Base-by-base conservation (phyloP, 2,797 vertebrate species). In the Melopsittacus undulatus region DNA sequence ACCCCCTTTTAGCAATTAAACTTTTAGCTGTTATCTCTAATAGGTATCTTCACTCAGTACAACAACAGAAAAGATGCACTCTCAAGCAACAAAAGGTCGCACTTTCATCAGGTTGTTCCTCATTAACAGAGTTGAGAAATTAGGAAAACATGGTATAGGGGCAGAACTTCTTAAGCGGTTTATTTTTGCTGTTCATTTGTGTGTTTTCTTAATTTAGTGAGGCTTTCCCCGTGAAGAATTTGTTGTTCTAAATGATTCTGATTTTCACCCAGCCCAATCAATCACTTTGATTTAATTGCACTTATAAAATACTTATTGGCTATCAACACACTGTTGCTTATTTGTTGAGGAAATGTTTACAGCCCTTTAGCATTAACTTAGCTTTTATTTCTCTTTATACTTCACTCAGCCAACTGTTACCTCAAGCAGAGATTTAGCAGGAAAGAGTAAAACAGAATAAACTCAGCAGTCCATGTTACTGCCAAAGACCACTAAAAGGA, bases 211-310 rank as follows among this genome's bases (percentile, higher is more conserved):
- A 95, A 84, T 80, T 94, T 84, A 95, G 86, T 49, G 81, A 89
- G 34, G 48, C 56, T 46, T 92, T 94, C 26, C 75, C 61, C 2
- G 3, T 54, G 82, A 90, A 90, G 59, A 91, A 63, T 83, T 82
- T 81, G 46, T 93, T 91, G 90, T 82, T 94, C 70, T 83, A 83
- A 97, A 91, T 36, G 10, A 81, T 92, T 76, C 95, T 84, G 90
- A 86, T 84, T 95, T 96, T 89, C 90, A 90, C 75, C 68, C 69
- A 70, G 62, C 30, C 70, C 93, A 92, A 90, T 96, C 95, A 96
- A 92, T 97, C 95, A 93, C 13, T 82, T 80, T 96, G 90, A 83
- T 97, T 95, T 92, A 96, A 95, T 81, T 97, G 95, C 94, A 92
- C 85, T 95, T 96, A 95, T 89, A 97, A 96, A 96, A 86, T 95